A percentile compares a stretch with the other conserved stretches of the same genome.
Conservation (phyloP, 2,888 invertebrate species). For the Tholera decimalis region DNA sequence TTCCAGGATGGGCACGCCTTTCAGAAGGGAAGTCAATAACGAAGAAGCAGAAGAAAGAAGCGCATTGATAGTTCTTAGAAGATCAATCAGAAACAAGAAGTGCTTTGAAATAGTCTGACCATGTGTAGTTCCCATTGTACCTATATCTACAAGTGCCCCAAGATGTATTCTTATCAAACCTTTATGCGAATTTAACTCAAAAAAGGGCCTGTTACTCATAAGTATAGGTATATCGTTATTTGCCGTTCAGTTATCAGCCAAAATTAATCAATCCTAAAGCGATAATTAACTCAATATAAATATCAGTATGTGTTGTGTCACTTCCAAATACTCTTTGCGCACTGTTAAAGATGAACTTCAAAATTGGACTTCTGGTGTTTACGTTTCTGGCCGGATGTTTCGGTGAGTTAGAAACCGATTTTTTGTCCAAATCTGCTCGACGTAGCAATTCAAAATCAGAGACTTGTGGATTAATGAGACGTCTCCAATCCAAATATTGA, state of each 20-base stretch:
- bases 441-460: too few relatives aligned
- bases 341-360: conserved; percentile 56
- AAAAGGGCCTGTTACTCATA: not conserved
- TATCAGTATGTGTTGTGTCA: conserved; percentile 14
- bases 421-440: too few relatives aligned
- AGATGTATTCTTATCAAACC: not conserved
- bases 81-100: too few relatives aligned
- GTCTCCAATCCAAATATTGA: too few relatives aligned
- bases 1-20: too few relatives aligned
- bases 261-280: conserved; percentile 23
- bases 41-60: too few relatives aligned
- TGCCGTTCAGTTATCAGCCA: not conserved
- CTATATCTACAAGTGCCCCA: too few relatives aligned
- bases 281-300: conserved; percentile 26
- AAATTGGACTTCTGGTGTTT: conserved; percentile 65
- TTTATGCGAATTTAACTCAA: conserved; percentile 2
- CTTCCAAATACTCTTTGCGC: conserved; percentile 30
- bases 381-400: conserved; percentile 72
- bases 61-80: too few relatives aligned
- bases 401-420: conserved; percentile 59
- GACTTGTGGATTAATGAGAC: too few relatives aligned
- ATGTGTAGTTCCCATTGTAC: too few relatives aligned
- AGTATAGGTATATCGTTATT: not conserved
- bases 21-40: too few relatives aligned
- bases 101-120: too few relatives aligned